Base-by-base conservation (phyloP, 1,140 invertebrate genomes). In the Hyles vespertilio region DNA sequence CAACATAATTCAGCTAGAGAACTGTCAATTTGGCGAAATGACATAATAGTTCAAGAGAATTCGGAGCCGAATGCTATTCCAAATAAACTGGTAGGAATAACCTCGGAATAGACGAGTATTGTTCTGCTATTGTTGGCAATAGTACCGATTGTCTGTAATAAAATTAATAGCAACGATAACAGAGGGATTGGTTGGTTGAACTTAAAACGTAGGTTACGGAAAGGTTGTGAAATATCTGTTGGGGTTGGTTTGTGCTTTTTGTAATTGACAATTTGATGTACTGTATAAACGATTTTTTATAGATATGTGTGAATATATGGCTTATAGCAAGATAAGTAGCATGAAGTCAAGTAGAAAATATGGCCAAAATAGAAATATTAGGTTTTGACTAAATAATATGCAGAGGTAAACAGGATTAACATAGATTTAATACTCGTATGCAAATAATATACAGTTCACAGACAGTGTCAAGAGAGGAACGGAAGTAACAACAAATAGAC, bases 161-260 rank as follows among this genome's bases (percentile, higher is more conserved):
- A 54, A 59, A 59, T 59, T 59, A 59, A 59, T 33, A 44, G 50
- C 52, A 53, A 59, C 58, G 51, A 59, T 59, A 32, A 47, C 50
- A 40, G 51, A 33, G 5, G n/a, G 51, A 32, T 40, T 40, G 36
- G 36, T 40, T 5, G 4, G 4, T 40, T 40, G 36, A 5, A 5
- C 8, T 5, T 40, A 8, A 40, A 22, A 22, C 22, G 36, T 40
- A 5, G 8, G 36, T 40, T 40, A 40, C 51, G 33, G 11, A 8
- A 33, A 1, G 46, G 5, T n/a, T 5, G 46, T n/a, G 46, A 48
- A n/a, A n/a, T 10, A 10, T 48, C n/a, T n/a, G 12, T 22, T 22
- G 22, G 46, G 36, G 5, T 40, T 40, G 36, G 8, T 40, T 8
- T 40, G 4, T 40, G 36, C 5, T 5, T 5, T 40, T 40, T 40